Evolutionary conservation across 2,113 vertebrate genomes (phyloP), one percentile per base, ranked within the genome.

Genomic region (Sylvia atricapilla): DNA sequence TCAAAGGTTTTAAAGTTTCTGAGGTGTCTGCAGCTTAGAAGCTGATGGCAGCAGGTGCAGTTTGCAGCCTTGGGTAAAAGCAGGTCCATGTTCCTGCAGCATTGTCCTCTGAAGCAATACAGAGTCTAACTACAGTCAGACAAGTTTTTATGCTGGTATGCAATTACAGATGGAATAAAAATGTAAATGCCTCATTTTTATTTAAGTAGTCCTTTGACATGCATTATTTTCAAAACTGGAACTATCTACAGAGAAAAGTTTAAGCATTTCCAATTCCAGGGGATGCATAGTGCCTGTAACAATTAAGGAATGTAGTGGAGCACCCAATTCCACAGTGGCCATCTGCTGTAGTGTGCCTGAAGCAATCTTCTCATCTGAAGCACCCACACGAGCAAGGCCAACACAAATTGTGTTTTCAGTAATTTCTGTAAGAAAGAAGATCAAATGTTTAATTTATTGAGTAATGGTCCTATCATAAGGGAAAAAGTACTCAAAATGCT

Each of bases 241-340:
- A 11, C 97, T 93, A 56, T 98, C 93, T 66, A 98, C 82, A n/a
- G 98, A 97, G 87, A 98, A 99, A 21, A 99, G 96, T 69, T 97
- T 97, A 35, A 99, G 98, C 99, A 99, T 98, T 94, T 99, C 99
- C 82, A 98, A 83, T 97, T 99, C 99, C 95, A 99, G 96, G 0
- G 99, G 99, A 96, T 99, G 99, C 96, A 99, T 97, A 44, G 76
- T 97, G 46, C 98, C 99, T 1, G 98, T 98, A 67, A 99, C 93
- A 15, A 99, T 95, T 96, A 99, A 91, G 13, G 99, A 99, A 93
- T 99, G 99, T 8, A 99, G 96, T 1, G 99, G 99, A 5, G 89
- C 96, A 0, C 99, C 99, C 11, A 99, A 78, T 88, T 99, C 98
- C 96, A 98, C 98, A 11, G 98, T 98, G 43, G 96, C 96, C 98